Evolutionary conservation across 2,113 vertebrate genomes (phyloP), one percentile per base, ranked within the genome.

Genomic region (Lipophrys pholis): DNA sequence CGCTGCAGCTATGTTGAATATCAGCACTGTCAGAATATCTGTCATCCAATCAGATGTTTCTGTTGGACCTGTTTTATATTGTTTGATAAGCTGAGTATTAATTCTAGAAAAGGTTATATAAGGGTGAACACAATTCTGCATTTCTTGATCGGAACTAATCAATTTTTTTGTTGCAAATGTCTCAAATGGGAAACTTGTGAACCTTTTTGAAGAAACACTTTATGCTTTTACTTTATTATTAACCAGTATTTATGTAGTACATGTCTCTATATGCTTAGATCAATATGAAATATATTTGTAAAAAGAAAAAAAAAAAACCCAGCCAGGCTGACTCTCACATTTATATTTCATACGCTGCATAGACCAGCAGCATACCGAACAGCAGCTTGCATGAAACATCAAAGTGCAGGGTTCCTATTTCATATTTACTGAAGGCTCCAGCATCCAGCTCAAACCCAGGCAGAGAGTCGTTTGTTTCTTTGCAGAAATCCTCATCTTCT

Each of bases 301-400:
- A 1, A 74, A 62, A 78, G n/a, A 61, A 55, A 41, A 53, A 42
- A 42, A 42, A 42, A 30, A 30, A 30, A 30, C 21, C 21, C 65
- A 57, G 53, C 17, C 71, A 51, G 41, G 11, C 53, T 38, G 50
- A 38, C 35, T 12, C 42, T 80, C 53, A 72, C 72, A 87, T 90
- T 63, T 66, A 85, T 85, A 82, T 84, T 88, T 89, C 35, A 90
- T 76, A 65, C 1, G n/a, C 46, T 21, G 50, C 58, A 54, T 6
- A 58, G 63, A 78, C 78, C 78, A 72, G 56, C 68, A 59, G 73
- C 73, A 84, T 77, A 73, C 66, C 45, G 74, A 81, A 54, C 9
- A 75, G 69, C 69, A 70, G 73, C 75, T 61, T 59, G 76, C 14
- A 74, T 66, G 43, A 80, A 66, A 76, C 83, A 84, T 87, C 89